Base-by-base conservation (phyloP, 2,888 invertebrate species). In the Eupithecia centaureata region DNA sequence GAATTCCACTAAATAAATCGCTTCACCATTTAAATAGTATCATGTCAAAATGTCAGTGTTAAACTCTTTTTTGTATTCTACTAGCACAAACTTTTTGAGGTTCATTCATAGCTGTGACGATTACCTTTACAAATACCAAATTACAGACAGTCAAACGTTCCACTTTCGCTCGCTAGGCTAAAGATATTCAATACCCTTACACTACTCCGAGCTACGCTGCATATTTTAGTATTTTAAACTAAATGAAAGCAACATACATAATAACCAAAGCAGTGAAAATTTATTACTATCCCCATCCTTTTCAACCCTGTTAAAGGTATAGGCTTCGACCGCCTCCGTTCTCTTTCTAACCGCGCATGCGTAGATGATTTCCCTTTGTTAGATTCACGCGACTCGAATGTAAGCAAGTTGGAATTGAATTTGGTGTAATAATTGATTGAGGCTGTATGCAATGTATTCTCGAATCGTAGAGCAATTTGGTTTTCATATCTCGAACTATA, bases 271-370 rank as follows among this genome's bases (percentile, higher is more conserved):
- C 75, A 70, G 73, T 79, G 70, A 67, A 78, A 84, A 85, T 86
- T 86, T 85, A 86, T 85, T 78, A 76, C 77, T 65, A 59, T 62
- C 8, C 3, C 79, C 30, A n/a, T 83, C 83, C 61, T 74, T 47
- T 15, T 84, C 72, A 1, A 57, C 27, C 82, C 0, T 15, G 28
- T 1, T 4, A 0, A 2, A 2, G 3, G 33, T 59, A 77, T 38
- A 51, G 32, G 60, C 69, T 71, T 68, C 67, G 68, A 74, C 70
- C 72, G 70, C 63, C 15, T 54, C 52, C n/a, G 2, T 4, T 70
- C 66, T 66, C 66, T 35, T 5, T 70, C 66, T 5, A 5, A 0
- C 57, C 56, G 27, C 69, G 69, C 69, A 66, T 61, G 69, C 69
- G 69, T 61, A 13, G 12, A 22, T 15, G 35, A 25, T 28, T 15